These are phyloP conservation scores for Nemapogon koenigi DNA, from an alignment of 2,888 invertebrate genomes.

Conservation along the genomic window DNA sequence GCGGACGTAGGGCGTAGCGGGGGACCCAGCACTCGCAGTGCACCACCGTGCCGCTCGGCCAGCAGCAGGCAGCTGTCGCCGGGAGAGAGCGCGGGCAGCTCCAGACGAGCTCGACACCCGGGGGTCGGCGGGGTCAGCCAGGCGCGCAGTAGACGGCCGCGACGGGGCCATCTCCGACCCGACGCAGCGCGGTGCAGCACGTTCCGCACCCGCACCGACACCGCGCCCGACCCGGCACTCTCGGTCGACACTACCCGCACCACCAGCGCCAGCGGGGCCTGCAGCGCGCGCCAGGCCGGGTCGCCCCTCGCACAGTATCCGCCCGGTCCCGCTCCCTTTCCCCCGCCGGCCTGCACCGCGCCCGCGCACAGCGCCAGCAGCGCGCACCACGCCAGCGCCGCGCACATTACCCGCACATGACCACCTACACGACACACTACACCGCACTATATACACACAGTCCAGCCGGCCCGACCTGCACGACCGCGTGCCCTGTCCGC, in stretches of 20 bases:
- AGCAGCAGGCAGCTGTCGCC: slow-evolving; percentile 57
- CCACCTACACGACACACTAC: slow-evolving; percentile 1
- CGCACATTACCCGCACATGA: slow-evolving; percentile 4
- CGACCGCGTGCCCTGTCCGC: slow-evolving; percentile 3
- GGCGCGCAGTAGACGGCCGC: slow-evolving; percentile 42
- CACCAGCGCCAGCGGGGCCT: slow-evolving; percentile 55
- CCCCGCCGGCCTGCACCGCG: too few relatives aligned
- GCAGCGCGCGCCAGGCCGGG: slow-evolving; percentile 61
- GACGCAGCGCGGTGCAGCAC: slow-evolving; percentile 43
- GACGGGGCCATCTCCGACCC: slow-evolving; percentile 42
- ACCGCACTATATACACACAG: background rate
- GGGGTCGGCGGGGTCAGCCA: slow-evolving; percentile 33
- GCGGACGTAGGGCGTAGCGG: slow-evolving; percentile 48
- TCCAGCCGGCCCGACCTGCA: slow-evolving; percentile 1
- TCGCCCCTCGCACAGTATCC: slow-evolving; percentile 60
- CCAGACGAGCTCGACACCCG: slow-evolving; percentile 48
- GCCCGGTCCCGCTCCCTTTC: slow-evolving; percentile 36
- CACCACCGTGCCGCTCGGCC: slow-evolving; percentile 50
- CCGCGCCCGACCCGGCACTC: slow-evolving; percentile 37
- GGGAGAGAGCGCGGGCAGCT: slow-evolving; percentile 51
- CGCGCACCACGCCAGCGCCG: slow-evolving; percentile 3
- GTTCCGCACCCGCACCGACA: slow-evolving; percentile 49
- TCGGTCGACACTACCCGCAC: too few relatives aligned
- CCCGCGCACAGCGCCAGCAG: slow-evolving; percentile 3
- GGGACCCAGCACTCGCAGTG: slow-evolving; percentile 53